These are phyloP conservation scores for Choristoneura rosaceana DNA, from an alignment of 2,888 invertebrate species.

Conservation along the genomic window DNA sequence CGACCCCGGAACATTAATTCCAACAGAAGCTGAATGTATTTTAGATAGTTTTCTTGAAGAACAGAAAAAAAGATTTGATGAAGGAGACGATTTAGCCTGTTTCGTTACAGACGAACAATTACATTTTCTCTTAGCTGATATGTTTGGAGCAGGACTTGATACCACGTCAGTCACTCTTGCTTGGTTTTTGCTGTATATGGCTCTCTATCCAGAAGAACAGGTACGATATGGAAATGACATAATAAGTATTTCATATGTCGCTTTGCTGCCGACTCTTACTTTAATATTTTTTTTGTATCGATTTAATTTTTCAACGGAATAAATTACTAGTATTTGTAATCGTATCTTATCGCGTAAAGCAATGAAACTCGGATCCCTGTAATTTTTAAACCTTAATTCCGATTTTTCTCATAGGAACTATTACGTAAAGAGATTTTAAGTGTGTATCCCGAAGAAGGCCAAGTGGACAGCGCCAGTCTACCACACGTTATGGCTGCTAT, in stretches of 20 bases:
- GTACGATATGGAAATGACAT: constrained; percentile 58
- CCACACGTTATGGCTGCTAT: constrained; percentile 90
- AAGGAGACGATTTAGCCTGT: constrained; percentile 68
- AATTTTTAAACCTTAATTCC: background rate
- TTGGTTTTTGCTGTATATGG: constrained; percentile 93
- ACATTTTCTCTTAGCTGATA: constrained; percentile 90
- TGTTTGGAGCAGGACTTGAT: constrained; percentile 95
- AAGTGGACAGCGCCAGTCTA: constrained; percentile 84
- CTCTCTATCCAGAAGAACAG: constrained; percentile 88
- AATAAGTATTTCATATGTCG: too few species aligned
- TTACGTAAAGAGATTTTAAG: constrained; percentile 85
- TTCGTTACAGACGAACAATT: constrained; percentile 89
- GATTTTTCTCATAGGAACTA: constrained; percentile 78
- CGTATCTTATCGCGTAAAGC: background rate
- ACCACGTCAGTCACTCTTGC: constrained; percentile 92
- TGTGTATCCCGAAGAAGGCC: constrained; percentile 78
- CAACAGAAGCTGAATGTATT: constrained; percentile 82
- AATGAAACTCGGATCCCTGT: background rate
- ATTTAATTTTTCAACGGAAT: too few species aligned
- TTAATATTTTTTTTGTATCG: too few species aligned
- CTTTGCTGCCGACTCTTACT: background rate
- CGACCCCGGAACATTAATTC: constrained; percentile 69
- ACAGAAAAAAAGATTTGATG: constrained; percentile 80
- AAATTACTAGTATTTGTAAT: background rate
- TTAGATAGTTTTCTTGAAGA: constrained; percentile 88